phyloP scores from a whole-genome alignment of 2,797 vertebrate species.

The Rhinoraja longicauda region DNA sequence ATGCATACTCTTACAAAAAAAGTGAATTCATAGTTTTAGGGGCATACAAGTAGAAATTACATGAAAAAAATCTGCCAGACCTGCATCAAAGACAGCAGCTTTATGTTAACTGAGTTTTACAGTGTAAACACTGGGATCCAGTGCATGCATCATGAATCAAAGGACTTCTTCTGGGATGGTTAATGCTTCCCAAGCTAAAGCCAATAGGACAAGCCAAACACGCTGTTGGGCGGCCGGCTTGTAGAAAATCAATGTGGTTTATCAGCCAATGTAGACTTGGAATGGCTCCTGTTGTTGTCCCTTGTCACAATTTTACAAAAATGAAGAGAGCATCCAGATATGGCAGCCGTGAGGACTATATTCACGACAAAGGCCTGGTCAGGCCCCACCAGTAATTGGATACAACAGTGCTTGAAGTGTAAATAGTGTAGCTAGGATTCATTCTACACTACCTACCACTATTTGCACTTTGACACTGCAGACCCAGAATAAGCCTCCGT shows the following conservation, averaged over 20 bases:
- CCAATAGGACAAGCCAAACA: background rate
- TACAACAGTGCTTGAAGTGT: constrained; percentile 37
- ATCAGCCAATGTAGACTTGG: background rate
- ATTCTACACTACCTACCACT: constrained; percentile 36
- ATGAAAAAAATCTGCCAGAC: too few relatives aligned
- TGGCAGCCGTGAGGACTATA: background rate
- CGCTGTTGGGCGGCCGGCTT: too few relatives aligned
- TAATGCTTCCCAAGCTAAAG: background rate
- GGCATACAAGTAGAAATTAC: too few relatives aligned
- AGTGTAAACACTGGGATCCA: background rate
- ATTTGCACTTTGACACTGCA: constrained; percentile 38
- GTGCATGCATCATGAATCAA: background rate
- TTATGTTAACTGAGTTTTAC: too few relatives aligned
- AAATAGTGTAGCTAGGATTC: constrained; percentile 39
- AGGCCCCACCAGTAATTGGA: background rate
- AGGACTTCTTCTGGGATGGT: background rate
- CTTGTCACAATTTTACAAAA: background rate
- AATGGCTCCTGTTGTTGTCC: background rate
- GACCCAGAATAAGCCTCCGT: background rate
- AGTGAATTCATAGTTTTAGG: too few relatives aligned
- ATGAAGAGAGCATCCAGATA: background rate
- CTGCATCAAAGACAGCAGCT: too few relatives aligned
- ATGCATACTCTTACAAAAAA: too few relatives aligned
- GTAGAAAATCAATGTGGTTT: background rate
- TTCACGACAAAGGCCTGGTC: background rate